Percentiles rank a stretch among this genome's conserved stretches.
These are phyloP conservation scores for Cygnus buccinator DNA, from an alignment of 2,113 vertebrate species.

Conservation along the genomic window DNA sequence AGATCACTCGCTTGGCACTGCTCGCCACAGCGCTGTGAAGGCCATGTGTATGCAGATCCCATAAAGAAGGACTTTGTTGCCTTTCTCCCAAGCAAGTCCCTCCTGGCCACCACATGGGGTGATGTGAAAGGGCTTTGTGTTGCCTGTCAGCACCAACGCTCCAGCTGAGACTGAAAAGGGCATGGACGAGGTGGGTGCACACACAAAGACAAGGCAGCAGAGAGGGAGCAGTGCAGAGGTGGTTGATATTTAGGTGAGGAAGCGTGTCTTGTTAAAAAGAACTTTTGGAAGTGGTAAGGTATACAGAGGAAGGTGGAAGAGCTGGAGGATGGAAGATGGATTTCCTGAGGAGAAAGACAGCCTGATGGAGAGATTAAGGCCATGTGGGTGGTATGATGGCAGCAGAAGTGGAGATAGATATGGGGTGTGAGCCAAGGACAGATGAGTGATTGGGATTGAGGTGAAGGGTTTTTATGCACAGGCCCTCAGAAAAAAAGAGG, in stretches of 20 bases:
- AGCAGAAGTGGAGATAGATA: neutral
- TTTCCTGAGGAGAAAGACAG: neutral
- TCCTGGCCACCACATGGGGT: constrained; percentile 1
- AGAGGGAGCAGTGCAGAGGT: neutral
- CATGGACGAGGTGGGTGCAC: neutral
- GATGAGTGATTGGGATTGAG: neutral
- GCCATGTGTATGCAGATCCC: neutral
- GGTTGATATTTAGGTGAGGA: neutral
- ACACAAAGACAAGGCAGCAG: neutral
- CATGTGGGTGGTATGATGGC: neutral
- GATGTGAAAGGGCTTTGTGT: constrained; percentile 43
- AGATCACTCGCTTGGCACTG: neutral
- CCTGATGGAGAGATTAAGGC: neutral
- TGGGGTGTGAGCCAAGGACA: rapidly evolving
- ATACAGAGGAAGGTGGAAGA: neutral
- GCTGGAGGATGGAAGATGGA: neutral
- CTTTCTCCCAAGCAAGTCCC: constrained; percentile 1
- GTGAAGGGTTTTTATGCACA: neutral
- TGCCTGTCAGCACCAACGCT: neutral
- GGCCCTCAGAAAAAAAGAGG: neutral
- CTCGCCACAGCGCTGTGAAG: neutral
- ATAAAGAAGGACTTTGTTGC: constrained; percentile 10
- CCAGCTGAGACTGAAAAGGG: neutral
- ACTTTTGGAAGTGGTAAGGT: neutral
- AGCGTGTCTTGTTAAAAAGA: neutral